Evolutionary conservation across 1,140 invertebrate genomes (phyloP), one percentile per base, ranked within the genome.

Genomic region (Cyrtorhinus lividipennis): DNA sequence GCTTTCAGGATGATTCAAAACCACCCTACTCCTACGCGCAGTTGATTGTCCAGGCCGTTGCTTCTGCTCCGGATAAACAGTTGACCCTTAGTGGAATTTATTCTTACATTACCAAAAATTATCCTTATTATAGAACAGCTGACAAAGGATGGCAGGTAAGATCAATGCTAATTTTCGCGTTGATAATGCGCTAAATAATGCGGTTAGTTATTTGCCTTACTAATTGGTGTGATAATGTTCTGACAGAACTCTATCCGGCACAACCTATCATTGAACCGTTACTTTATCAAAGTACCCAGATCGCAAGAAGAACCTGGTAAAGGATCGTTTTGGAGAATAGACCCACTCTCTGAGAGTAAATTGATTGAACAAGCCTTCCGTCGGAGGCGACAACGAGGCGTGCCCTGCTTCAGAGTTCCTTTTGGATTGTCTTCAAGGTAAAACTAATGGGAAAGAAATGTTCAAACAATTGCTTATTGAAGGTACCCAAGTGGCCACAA

Each of bases 11-110:
- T 72, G 90, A 93, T 69, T 86, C 88, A 25, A 98, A 98, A 76
- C 95, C 95, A 44, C 95, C 94, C 15, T 99, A 91, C 76, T 97
- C 93, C 56, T 98, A 99, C 76, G 95, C 95, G 66, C 95, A 99
- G 78, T 79, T 99, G 22, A 99, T 98, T 69, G 94, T 98, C 56
- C 94, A 98, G 77, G 95, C 95, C 5, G 95, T 98, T 67, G 91
- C 91, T 27, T 94, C 91, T 24, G 91, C 94, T 2, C 77, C 80
- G 0, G 94, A 99, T 75, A 96, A 94, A 77, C 95, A 98, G 76
- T 80, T 98, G 56, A 98, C 95, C 2, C 80, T 98, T n/a, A 95
- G 90, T 75, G 94, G 94, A 69, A 98, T 98, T 72, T 99, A 98
- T 79, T 93, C 92, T 65, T 98, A 95, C 73, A 98, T 99, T 74